A percentile compares a stretch with the other conserved stretches of the same genome.
These are phyloP conservation scores for Byasa hedistus DNA, from an alignment of 2,888 invertebrate genomes.

Conservation along the genomic window DNA sequence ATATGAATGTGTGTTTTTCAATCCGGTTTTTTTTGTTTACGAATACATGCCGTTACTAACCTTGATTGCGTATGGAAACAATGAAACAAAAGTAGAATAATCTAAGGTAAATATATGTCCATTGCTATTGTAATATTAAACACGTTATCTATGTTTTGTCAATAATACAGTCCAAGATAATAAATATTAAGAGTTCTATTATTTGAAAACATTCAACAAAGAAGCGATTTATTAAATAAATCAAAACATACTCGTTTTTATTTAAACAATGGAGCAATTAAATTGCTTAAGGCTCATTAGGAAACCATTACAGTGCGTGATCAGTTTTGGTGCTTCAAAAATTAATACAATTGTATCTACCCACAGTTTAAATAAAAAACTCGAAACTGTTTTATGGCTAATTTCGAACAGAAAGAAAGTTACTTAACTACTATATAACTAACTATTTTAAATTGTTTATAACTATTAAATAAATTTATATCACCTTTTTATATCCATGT, in stretches of 20 bases:
- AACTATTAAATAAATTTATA: no score
- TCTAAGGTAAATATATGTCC: slow-evolving; percentile 20
- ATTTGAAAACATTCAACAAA: neutral
- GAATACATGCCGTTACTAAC: slow-evolving; percentile 57
- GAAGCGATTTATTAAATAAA: neutral
- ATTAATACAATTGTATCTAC: no score
- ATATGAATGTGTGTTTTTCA: slow-evolving; percentile 61
- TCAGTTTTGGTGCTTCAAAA: neutral
- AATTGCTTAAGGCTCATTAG: slow-evolving; percentile 11
- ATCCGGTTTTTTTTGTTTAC: slow-evolving; percentile 71
- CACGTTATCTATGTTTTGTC: neutral
- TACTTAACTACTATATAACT: no score
- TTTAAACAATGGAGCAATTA: slow-evolving; percentile 9
- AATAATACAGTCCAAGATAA: neutral
- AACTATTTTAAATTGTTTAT: no score
- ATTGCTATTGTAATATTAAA: slow-evolving; percentile 15
- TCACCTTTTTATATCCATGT: no score
- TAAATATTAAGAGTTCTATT: neutral
- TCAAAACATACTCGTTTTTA: slow-evolving; percentile 2
- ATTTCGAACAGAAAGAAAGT: no score
- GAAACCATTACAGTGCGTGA: neutral
- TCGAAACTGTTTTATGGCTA: no score
- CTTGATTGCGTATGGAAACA: slow-evolving; percentile 60
- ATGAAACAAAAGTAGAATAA: slow-evolving; percentile 29
- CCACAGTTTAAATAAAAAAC: neutral